Evolutionary conservation across 1,140 invertebrate species (phyloP).

Genomic region (Meloidogyne chitwoodi): DNA sequence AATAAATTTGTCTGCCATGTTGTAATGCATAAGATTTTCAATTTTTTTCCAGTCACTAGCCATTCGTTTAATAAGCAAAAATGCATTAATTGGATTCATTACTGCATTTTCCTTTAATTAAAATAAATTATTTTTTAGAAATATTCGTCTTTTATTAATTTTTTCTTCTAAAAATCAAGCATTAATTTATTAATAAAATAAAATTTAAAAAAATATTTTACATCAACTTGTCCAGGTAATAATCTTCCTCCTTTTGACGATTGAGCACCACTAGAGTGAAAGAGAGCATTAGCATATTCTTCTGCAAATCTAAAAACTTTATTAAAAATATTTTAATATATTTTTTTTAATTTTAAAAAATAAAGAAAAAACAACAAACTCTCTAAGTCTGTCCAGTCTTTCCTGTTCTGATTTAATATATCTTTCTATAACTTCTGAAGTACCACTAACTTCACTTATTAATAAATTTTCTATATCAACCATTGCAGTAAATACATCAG

Average conservation of each 20-base stretch:
- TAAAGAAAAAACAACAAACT: constrained; percentile 19
- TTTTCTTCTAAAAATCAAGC: too few relatives aligned
- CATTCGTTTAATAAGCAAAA: constrained; percentile 42
- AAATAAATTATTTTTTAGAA: neutral
- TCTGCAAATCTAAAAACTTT: constrained; percentile 18
- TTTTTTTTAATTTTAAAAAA: neutral
- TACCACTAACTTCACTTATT: constrained; percentile 32
- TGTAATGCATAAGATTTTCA: constrained; percentile 31
- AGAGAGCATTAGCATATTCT: constrained; percentile 21
- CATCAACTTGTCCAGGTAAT: constrained; percentile 3
- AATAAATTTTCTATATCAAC: constrained; percentile 46
- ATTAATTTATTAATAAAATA: too few relatives aligned
- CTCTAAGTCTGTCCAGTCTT: constrained; percentile 26
- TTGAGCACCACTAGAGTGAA: neutral
- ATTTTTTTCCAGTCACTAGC: constrained; percentile 39
- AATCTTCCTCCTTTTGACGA: neutral
- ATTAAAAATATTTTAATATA: neutral
- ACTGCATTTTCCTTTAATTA: constrained; percentile 20
- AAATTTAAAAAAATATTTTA: neutral
- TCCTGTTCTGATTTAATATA: constrained; percentile 41
- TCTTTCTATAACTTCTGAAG: constrained; percentile 29
- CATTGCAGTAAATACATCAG: constrained; percentile 48
- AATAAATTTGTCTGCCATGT: constrained; percentile 45
- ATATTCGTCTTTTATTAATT: neutral
- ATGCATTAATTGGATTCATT: constrained; percentile 47